Percentiles rank a stretch among this genome's conserved stretches.
These are phyloP conservation scores for Helarctos malayanus DNA, from an alignment of 2,797 vertebrate genomes.

Conservation along the genomic window DNA sequence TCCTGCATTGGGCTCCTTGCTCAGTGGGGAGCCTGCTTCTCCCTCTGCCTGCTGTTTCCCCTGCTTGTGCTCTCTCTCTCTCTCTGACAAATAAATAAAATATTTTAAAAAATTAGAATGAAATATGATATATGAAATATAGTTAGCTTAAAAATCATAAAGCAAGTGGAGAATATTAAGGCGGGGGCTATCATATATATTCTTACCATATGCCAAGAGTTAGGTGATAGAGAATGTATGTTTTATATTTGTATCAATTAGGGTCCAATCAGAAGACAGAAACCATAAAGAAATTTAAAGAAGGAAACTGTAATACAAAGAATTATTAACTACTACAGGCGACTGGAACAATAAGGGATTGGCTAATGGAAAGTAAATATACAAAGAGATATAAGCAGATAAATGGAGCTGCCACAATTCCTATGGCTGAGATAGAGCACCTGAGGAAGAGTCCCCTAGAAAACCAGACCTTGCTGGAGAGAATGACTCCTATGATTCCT, in stretches of 20 bases:
- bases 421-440: not conserved
- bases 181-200: not conserved
- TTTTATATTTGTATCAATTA: not conserved
- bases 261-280: not conserved
- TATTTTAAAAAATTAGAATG: not conserved
- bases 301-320: not conserved
- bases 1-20: no score
- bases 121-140: not conserved
- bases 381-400: not conserved
- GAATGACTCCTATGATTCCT: not conserved
- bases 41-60: no score
- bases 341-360: not conserved
- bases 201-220: constrained; percentile 14
- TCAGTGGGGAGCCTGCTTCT: no score
- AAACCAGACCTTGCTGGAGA: not conserved
- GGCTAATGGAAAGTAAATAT: not conserved
- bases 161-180: not conserved
- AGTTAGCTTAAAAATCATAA: not conserved
- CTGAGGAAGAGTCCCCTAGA: not conserved
- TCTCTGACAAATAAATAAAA: no score
- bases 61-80: no score
- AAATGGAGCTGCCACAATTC: not conserved
- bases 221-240: not conserved
- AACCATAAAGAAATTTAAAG: not conserved
- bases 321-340: not conserved